Base-by-base conservation (phyloP, 2,888 invertebrate genomes). In the Tridacna crocea region DNA sequence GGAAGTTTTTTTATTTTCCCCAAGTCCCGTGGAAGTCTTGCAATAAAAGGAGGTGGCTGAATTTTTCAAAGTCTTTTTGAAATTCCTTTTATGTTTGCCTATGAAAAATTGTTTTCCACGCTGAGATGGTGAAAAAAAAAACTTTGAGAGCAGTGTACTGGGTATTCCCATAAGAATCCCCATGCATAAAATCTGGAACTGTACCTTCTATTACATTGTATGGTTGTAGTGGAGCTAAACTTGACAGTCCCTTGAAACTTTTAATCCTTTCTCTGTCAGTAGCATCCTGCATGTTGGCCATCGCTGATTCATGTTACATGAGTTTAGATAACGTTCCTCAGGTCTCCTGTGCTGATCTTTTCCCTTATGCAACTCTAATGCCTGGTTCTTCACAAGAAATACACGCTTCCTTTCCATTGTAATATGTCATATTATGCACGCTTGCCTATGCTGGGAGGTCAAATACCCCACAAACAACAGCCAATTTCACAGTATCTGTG, bases 391-490 rank as follows among this genome's bases (percentile, higher is more conserved):
- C 80, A 77, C 87, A 87, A 2, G 76, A 72, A 47, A 82, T 84
- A 48, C 87, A 87, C 11, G 72, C 78, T 27, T 80, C 15, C 51
- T 27, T 27, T 15, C 84, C 87, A 82, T 87, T 87, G 58, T 47
- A 77, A 10, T 68, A 72, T 22, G 79, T 74, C 84, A 87, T 87
- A 55, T 87, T 87, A n/a, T 80, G 61, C 12, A 82, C 46, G 6
- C 36, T 48, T 17, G 79, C 84, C 65, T 84, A 82, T 13, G 86
- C 86, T 51, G 74, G 85, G 46, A 88, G 68, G 70, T 88, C 88
- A n/a, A 77, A 19, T 13, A 65, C 80, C 55, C 73, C 75, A 72
- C 80, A 80, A 12, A 83, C 0, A n/a, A 88, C 79, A 47, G 47
- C 22, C 13, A 81, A 26, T 48, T 75, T 72, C 10, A 87, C 83